Evolutionary conservation across 2,113 vertebrate genomes (phyloP).

Genomic region (Engystomops pustulosus): DNA sequence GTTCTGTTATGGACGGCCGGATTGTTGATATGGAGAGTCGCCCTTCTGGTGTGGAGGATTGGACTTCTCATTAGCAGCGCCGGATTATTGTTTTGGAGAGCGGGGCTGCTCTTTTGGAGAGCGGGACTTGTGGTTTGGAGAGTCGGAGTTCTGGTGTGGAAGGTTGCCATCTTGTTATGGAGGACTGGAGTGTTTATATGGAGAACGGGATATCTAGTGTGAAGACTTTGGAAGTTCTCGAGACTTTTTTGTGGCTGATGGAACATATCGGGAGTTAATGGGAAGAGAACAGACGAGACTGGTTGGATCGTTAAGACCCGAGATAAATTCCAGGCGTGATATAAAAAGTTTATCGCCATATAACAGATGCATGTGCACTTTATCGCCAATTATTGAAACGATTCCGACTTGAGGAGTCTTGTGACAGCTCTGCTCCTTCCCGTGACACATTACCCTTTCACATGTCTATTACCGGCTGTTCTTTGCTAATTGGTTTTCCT

Average conservation of each 20-base stretch:
- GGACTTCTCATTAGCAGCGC: slow-evolving; percentile 54
- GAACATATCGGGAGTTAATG: neutral
- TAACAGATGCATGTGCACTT: slow-evolving; percentile 31
- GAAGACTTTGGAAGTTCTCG: slow-evolving; percentile 1
- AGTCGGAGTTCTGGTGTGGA: slow-evolving; percentile 48
- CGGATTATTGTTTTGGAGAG: slow-evolving; percentile 49
- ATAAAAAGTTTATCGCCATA: slow-evolving; percentile 38
- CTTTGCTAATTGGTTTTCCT: slow-evolving; percentile 38
- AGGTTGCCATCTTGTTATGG: slow-evolving; percentile 35
- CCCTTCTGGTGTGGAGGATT: slow-evolving; percentile 42
- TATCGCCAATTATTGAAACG: slow-evolving; percentile 28
- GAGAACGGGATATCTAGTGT: slow-evolving; percentile 44
- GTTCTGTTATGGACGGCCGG: slow-evolving; percentile 55
- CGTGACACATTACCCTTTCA: slow-evolving; percentile 42
- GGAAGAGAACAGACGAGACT: slow-evolving; percentile 1
- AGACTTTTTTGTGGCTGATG: neutral
- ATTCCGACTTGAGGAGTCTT: slow-evolving; percentile 25
- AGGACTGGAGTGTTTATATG: slow-evolving; percentile 47
- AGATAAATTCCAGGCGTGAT: slow-evolving; percentile 17
- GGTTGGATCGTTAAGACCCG: slow-evolving; percentile 17
- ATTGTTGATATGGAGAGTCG: slow-evolving; percentile 53
- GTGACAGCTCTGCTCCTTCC: slow-evolving; percentile 36
- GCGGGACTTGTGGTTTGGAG: slow-evolving; percentile 49
- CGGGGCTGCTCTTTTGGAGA: slow-evolving; percentile 51
- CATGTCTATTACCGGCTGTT: slow-evolving; percentile 39